Conservation (phyloP, 2,797 vertebrate species). For the Urophycis tenuis region DNA sequence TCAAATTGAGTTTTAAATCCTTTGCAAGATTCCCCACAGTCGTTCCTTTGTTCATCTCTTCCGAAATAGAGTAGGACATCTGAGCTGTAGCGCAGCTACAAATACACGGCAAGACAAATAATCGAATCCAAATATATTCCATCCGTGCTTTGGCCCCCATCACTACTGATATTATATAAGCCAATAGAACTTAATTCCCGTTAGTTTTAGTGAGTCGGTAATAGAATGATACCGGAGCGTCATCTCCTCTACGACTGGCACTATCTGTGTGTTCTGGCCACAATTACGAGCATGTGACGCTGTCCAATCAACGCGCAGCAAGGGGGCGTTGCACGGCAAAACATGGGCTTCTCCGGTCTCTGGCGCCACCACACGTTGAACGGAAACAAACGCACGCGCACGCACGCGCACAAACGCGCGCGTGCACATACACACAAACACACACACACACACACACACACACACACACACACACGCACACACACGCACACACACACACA, state of each 20-base stretch:
- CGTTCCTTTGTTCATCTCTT: conserved; percentile 71
- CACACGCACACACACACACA: neutral
- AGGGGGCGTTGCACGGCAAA: conserved; percentile 38
- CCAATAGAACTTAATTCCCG: conserved; percentile 6
- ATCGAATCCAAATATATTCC: conserved; percentile 13
- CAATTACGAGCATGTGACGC: conserved; percentile 5
- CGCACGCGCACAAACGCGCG: neutral
- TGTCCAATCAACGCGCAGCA: neutral
- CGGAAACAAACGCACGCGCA: too few relatives aligned
- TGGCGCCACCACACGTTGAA: conserved; percentile 53
- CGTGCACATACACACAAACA: neutral
- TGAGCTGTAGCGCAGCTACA: conserved; percentile 47
- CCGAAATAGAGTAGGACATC: conserved; percentile 69
- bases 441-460: neutral
- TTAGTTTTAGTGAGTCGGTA: neutral
- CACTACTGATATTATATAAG: neutral
- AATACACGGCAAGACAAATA: conserved; percentile 33
- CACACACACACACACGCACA: too few relatives aligned
- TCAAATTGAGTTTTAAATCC: conserved; percentile 62
- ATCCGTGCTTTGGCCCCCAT: conserved; percentile 31
- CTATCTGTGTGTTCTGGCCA: neutral
- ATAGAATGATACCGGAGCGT: accelerated
- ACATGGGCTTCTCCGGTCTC: conserved; percentile 42
- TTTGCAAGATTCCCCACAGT: conserved; percentile 69
- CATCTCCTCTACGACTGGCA: neutral